Evolutionary conservation across 2,888 invertebrate genomes (phyloP).

Genomic region (Resseliella maxima): DNA sequence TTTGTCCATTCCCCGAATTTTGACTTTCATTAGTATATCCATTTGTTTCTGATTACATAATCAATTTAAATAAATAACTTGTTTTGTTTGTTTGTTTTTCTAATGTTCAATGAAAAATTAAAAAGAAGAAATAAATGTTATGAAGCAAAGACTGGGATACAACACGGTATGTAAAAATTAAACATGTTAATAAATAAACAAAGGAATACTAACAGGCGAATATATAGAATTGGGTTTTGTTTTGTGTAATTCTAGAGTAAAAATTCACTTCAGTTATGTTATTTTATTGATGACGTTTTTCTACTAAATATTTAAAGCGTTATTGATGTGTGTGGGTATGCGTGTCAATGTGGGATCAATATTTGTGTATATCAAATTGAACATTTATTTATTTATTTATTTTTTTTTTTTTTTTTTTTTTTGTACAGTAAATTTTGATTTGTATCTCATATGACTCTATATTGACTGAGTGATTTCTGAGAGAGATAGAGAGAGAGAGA

Average conservation of each 20-base stretch:
- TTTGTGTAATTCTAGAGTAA: slow-evolving; percentile 16
- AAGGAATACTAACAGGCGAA: slow-evolving; percentile 29
- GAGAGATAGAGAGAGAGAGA: no score
- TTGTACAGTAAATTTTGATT: background rate
- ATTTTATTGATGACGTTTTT: no score
- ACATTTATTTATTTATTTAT: background rate
- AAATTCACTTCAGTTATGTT: background rate
- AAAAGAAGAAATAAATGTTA: background rate
- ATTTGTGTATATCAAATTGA: no score
- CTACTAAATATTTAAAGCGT: slow-evolving; percentile 29
- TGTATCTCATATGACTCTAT: no score
- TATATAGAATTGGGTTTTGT: slow-evolving; percentile 21
- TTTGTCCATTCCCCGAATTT: background rate
- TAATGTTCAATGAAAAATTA: background rate
- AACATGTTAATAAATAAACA: slow-evolving; percentile 37
- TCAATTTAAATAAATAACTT: background rate
- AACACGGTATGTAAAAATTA: slow-evolving; percentile 46
- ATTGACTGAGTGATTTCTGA: no score
- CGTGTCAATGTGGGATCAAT: background rate
- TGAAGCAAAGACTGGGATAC: slow-evolving; percentile 40
- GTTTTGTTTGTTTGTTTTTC: background rate
- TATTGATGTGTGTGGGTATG: slow-evolving; percentile 20
- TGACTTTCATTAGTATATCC: background rate
- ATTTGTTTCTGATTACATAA: background rate
- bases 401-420: background rate